Evolutionary conservation across 2,113 vertebrate genomes (phyloP), one percentile per base, ranked within the genome.

Genomic region (Salminus brasiliensis): DNA sequence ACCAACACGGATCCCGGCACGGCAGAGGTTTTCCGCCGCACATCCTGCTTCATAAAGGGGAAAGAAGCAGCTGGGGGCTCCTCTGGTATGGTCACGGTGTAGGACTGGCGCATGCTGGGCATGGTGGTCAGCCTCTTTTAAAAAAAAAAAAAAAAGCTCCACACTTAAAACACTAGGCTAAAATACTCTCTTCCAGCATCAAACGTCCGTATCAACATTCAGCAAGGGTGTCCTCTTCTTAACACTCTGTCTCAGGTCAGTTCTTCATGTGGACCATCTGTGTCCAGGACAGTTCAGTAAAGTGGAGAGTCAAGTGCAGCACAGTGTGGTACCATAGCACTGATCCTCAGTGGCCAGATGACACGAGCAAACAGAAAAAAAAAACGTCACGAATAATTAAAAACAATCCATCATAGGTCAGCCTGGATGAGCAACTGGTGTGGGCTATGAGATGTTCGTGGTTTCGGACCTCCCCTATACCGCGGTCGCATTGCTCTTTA

Each of bases 71-170:
- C 88, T 52, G 95, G 93, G 77, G 93, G 93, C 72, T 96, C 96
- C 88, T 96, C 95, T 4, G 95, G 95, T 49, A 97, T 89, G 53
- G 96, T 98, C 86, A 97, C 96, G 2, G 95, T 95, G 93, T 97
- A 98, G 0, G 96, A 95, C 86, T 95, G 96, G 86, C 95, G 93
- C 94, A 98, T 93, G 93, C 84, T 93, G 88, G 89, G 92, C 91
- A 92, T 91, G 78, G n/a, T 43, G 16, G n/a, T 49, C 8, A 7
- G 49, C n/a, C 23, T 41, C 63, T 29, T 41, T 68, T 21, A 65
- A n/a, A n/a, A n/a, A n/a, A n/a, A n/a, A n/a, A n/a, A n/a, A n/a
- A n/a, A 65, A 27, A 23, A 21, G 34, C 62, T 39, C 18, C 62
- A 12, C 47, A n/a, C 29, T 16, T 23, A 15, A 32, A 25, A 47